Evolutionary conservation across 2,113 vertebrate genomes (phyloP), one percentile per base, ranked within the genome.

Genomic region (Thomomys bottae): DNA sequence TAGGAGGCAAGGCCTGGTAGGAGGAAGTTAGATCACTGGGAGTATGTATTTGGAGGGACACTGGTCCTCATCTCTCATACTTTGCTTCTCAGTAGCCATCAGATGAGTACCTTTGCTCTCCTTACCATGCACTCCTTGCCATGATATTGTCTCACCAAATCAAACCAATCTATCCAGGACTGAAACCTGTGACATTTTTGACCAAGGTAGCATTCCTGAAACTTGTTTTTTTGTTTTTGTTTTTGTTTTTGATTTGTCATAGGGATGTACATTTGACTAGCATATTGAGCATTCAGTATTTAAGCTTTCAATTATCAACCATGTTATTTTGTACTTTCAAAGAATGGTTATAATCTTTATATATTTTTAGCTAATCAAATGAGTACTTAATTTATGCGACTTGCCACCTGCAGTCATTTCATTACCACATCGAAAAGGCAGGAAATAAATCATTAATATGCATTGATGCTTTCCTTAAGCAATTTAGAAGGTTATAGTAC

Each of bases 351-450:
- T 73, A 32, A 34, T 75, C 81, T 84, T 77, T 75, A 40, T 66
- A 82, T 70, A 42, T 77, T 32, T 42, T 88, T 89, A 94, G 80
- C 59, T 91, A 89, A 95, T 96, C 24, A 97, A 95, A 93, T 26
- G 95, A 94, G 28, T 94, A 90, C 92, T 88, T 97, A 94, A 95
- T 97, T 96, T 97, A 70, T 82, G 86, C 94, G 88, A 87, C 76
- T 94, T 96, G n/a, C 95, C 94, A 95, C 83, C 70, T 94, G 68
- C 80, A 93, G 66, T 79, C 32, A 87, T 97, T 96, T 97, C 70
- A 94, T 97, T 97, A 96, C 32, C 85, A 95, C 59, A 66, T n/a
- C 90, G 73, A 72, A 91, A 94, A 97, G 42, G 79, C 97, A 90
- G 97, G 95, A 97, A 96, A 91, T 45, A 87, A 95, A 80, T 88